Base-by-base conservation (phyloP, 2,888 invertebrate genomes). In the Esperia sulphurella region DNA sequence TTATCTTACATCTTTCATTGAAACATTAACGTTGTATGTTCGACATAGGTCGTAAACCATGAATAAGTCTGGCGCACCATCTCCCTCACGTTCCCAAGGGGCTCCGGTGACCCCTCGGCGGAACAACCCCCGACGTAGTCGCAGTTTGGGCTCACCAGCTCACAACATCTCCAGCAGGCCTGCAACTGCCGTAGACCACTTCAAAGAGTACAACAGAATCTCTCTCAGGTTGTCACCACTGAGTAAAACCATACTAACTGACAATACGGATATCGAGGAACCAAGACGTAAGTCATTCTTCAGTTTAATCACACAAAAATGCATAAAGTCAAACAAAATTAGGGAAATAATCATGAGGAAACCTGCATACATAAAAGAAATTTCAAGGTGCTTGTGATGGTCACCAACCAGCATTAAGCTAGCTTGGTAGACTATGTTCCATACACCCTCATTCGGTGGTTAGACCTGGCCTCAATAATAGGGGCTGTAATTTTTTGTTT, bases 181-280 rank as follows among this genome's bases (percentile, higher is more conserved):
- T 4, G 75, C 79, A 3, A 57, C 74, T 1, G 45, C 83, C 1
- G 59, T 80, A 29, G 68, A 71, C 28, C 61, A 68, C 45, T 69
- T 66, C 28, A 68, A 60, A 52, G 69, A 74, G 14, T 60, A 61
- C 12, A 56, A 70, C 14, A 61, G 66, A 55, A 65, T 74, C 2
- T 72, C 77, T 0, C 76, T 79, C 57, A 57, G 55, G n/a, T 28
- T 79, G 1, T 83, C 86, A 5, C 83, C 84, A 0, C 41, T 82
- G 43, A 62, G 50, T 4, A 69, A 57, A 29, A 65, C 86, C 37
- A 64, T 88, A 4, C 50, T 88, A 31, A 66, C 72, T 37, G 86
- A 88, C 55, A 71, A 76, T 41, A 87, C 86, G 21, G 68, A 82
- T 37, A 79, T 88, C 57, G 79, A 77, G 14, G 74, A 71, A 41